Conservation (phyloP, 2,888 invertebrate genomes). For the Nephrocerus scutellatus region DNA sequence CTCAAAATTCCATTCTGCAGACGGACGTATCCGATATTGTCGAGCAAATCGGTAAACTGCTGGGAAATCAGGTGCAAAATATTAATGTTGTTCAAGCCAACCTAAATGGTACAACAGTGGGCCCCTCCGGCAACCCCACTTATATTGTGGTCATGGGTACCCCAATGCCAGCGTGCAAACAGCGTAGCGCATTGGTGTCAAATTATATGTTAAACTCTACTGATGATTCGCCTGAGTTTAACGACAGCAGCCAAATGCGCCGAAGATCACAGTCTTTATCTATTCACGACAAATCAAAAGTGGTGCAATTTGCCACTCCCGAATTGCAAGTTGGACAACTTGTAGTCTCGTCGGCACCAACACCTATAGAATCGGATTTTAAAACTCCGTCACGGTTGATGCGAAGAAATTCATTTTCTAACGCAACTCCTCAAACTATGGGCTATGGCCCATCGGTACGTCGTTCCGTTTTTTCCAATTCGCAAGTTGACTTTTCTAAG, state of each 20-base stretch:
- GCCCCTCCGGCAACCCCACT: slow-evolving; percentile 26
- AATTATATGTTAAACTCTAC: slow-evolving; percentile 15
- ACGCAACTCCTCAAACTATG: slow-evolving; percentile 24
- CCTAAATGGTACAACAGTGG: slow-evolving; percentile 2
- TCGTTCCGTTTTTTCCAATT: no score
- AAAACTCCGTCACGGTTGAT: slow-evolving; percentile 25
- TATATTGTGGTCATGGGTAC: slow-evolving; percentile 34
- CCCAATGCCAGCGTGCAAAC: slow-evolving; percentile 7
- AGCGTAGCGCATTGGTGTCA: slow-evolving; percentile 2
- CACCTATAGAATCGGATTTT: slow-evolving; percentile 14
- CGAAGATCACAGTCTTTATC: slow-evolving; percentile 33
- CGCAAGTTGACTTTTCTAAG: no score
- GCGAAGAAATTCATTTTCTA: slow-evolving; percentile 29
- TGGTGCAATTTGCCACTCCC: no score
- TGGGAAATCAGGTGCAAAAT: slow-evolving; percentile 21
- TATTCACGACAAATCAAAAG: slow-evolving; percentile 28
- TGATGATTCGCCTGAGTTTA: slow-evolving; percentile 22
- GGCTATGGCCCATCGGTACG: no score
- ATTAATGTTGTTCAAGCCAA: slow-evolving; percentile 23
- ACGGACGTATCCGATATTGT: slow-evolving; percentile 28
- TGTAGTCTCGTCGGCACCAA: slow-evolving; percentile 2
- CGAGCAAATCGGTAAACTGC: slow-evolving; percentile 29
- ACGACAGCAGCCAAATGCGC: slow-evolving; percentile 17
- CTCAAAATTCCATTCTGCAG: slow-evolving; percentile 12
- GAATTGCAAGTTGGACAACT: no score